Conservation (phyloP, 2,888 invertebrate species). For the Macaria liturata region DNA sequence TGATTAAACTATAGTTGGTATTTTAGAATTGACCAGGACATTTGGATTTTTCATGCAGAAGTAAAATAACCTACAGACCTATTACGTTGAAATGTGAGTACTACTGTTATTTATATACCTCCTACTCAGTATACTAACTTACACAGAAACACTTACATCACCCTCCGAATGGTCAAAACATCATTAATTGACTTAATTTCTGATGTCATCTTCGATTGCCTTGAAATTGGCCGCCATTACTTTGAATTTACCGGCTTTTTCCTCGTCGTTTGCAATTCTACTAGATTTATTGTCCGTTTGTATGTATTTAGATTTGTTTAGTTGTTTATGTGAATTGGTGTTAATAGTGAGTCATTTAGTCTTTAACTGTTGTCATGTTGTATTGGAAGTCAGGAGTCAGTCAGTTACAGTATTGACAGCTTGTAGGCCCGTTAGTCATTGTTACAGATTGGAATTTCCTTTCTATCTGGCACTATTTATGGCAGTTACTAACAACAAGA, state of each 20-base stretch:
- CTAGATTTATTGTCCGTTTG: constrained; percentile 2
- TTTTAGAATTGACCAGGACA: too few relatives aligned
- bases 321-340: constrained; percentile 2
- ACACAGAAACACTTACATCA: constrained; percentile 20
- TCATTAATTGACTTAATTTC: constrained; percentile 21
- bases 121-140: too few relatives aligned
- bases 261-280: constrained; percentile 14
- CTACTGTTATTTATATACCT: too few relatives aligned
- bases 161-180: constrained; percentile 17
- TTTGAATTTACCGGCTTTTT: constrained; percentile 6
- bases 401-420: constrained; percentile 14
- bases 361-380: constrained; percentile 8
- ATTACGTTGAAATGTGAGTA: too few relatives aligned
- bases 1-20: too few relatives aligned
- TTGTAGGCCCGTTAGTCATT: not conserved
- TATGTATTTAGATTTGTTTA: constrained; percentile 1
- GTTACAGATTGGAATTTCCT: not conserved
- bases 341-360: constrained; percentile 15
- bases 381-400: constrained; percentile 15
- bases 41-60: too few relatives aligned
- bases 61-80: too few relatives aligned
- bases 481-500: too few relatives aligned
- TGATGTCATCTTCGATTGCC: constrained; percentile 21
- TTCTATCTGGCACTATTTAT: not conserved
- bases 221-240: constrained; percentile 9